Evolutionary conservation across 2,113 vertebrate genomes (phyloP), one percentile per base, ranked within the genome.

Genomic region (Dicerorhinus sumatrensis): DNA sequence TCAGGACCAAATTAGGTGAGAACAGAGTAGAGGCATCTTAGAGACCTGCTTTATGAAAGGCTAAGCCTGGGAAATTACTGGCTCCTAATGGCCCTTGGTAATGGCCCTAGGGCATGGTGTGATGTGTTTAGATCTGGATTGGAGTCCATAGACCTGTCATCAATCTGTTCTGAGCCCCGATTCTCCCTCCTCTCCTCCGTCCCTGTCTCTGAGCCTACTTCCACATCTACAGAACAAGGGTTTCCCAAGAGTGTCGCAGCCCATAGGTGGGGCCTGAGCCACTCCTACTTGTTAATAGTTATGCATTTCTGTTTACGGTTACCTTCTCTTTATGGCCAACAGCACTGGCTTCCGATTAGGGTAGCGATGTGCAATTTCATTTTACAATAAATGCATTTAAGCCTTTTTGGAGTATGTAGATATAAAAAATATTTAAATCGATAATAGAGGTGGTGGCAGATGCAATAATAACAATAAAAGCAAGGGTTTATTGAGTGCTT

Each of bases 261-360:
- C 75, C 27, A 0, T 1, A 1, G 48, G 18, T 58, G 21, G 42
- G 54, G 39, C 3, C 8, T 2, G n/a, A 42, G 27, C 42, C 7
- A 5, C 48, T 69, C 13, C 54, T 29, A 1, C 7, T n/a, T 9
- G 20, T 18, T 6, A 16, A 56, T 10, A 33, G 56, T 48, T 79
- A 1, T 0, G 0, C 1, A 0, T n/a, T 67, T 48, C 2, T 3
- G 12, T 62, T 62, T 86, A 39, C 0, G 2, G 46, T 60, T 25
- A 46, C 46, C n/a, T 77, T 73, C 33, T 96, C 8, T 77, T 89
- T 89, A 21, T 33, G 73, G 27, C 46, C 21, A 31, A 56, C 2
- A 14, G 56, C 8, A 14, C 75, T 14, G 6, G 67, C 60, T 96
- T 89, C 62, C 63, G 82, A 21, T 92, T 67, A 82, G 48, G 21